These are phyloP conservation scores for Tanypteryx hageni DNA, from an alignment of 2,888 invertebrate species.

Conservation along the genomic window DNA sequence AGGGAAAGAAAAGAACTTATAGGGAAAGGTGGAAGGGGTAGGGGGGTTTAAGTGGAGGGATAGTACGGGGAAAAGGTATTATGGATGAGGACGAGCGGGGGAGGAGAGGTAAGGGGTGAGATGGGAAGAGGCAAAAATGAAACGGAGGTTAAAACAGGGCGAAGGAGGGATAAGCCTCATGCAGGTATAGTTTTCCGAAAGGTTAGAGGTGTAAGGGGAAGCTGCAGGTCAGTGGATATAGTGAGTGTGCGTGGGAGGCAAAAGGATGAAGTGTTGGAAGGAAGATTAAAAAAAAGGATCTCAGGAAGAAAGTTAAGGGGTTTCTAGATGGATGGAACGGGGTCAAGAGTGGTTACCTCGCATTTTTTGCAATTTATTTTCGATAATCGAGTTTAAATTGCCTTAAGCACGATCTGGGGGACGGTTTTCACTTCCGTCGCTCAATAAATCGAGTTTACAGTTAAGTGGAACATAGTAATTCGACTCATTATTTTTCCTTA, in stretches of 20 bases:
- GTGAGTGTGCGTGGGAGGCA: not conserved
- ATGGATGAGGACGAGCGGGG: not conserved
- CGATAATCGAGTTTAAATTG: constrained; percentile 15
- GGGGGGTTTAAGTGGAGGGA: not conserved
- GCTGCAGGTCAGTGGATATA: constrained; percentile 3
- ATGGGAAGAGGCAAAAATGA: not conserved
- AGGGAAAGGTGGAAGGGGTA: not conserved
- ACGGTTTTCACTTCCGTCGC: not conserved
- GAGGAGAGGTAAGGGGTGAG: not conserved
- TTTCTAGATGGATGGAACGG: not conserved
- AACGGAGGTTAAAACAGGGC: not conserved
- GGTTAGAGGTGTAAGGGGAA: not conserved
- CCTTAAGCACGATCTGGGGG: no score
- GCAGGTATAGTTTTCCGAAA: not conserved
- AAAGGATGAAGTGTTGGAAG: not conserved
- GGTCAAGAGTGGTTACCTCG: not conserved
- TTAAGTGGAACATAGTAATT: not conserved
- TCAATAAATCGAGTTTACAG: not conserved
- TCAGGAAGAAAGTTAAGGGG: not conserved
- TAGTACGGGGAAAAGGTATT: not conserved
- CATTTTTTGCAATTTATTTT: not conserved
- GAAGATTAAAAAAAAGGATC: not conserved
- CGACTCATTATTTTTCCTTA: not conserved
- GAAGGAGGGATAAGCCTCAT: not conserved
- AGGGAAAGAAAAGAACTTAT: not conserved